A percentile compares a stretch with the other conserved stretches of the same genome.
Evolutionary conservation across 2,113 vertebrate species (phyloP).

Genomic region (Arothron firmamentum): DNA sequence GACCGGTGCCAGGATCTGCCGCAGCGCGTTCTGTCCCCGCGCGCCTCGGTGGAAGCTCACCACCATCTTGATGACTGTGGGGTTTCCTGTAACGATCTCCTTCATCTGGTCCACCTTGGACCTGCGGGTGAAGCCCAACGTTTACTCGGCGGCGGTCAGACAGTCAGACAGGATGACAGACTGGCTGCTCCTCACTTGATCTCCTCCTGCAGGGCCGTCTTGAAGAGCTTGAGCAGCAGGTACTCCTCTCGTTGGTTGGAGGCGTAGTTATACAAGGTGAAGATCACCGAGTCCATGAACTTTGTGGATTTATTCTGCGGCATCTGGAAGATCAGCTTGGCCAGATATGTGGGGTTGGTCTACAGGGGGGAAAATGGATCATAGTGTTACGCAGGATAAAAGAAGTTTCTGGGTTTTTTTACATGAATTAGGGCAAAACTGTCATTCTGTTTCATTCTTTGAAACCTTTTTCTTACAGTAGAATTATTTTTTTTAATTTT

Average conservation of each 20-base stretch:
- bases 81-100: slow-evolving; percentile 96
- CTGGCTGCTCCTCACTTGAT: slow-evolving; percentile 81
- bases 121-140: slow-evolving; percentile 57
- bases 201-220: slow-evolving; percentile 94
- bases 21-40: slow-evolving; percentile 90
- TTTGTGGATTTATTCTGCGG: slow-evolving; percentile 98
- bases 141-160: no score
- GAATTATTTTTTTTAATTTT: no score
- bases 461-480: no score
- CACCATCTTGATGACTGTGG: slow-evolving; percentile 98
- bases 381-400: no score
- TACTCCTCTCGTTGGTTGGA: slow-evolving; percentile 98
- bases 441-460: no score
- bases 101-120: slow-evolving; percentile 98
- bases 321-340: slow-evolving; percentile 99
- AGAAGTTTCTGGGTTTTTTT: no score
- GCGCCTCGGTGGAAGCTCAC: slow-evolving; percentile 97
- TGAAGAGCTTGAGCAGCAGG: slow-evolving; percentile 91
- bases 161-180: not conserved
- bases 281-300: slow-evolving; percentile 99
- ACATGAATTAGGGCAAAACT: no score
- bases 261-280: slow-evolving; percentile 96
- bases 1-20: slow-evolving; percentile 91
- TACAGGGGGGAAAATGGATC: slow-evolving; percentile 46
- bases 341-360: slow-evolving; percentile 96